Conservation (phyloP, 2,113 vertebrate species). For the Apeltes quadracus region DNA sequence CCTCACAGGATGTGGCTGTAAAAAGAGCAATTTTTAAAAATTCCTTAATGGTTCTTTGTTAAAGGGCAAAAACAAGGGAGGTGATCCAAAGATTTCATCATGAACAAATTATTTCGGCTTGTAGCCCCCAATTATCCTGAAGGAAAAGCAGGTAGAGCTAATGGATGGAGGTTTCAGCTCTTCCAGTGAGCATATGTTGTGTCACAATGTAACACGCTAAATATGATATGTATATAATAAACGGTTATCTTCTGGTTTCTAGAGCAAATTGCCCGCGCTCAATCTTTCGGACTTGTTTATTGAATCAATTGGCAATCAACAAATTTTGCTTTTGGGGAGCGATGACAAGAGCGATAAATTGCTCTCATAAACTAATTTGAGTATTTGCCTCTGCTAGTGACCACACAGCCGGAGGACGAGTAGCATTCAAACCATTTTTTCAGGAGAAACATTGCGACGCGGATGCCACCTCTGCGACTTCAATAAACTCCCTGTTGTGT, state of each 20-base stretch:
- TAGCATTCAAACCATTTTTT: constrained; percentile 43
- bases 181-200: not conserved
- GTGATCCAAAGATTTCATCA: not conserved
- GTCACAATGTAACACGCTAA: constrained; percentile 7
- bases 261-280: constrained; percentile 46
- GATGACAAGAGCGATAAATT: constrained; percentile 63
- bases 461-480: constrained; percentile 43
- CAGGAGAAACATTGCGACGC: constrained; percentile 41
- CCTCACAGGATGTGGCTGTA: not conserved
- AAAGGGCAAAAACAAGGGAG: not conserved
- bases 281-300: constrained; percentile 49
- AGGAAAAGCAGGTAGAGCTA: not conserved
- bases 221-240: no score
- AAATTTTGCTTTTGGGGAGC: constrained; percentile 49
- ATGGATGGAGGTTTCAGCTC: constrained; percentile 1
- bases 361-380: constrained; percentile 57
- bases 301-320: constrained; percentile 67
- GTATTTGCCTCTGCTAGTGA: constrained; percentile 50
- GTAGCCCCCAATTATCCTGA: no score
- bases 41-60: not conserved
- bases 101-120: not conserved
- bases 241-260: no score
- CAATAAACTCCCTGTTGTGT: constrained; percentile 67
- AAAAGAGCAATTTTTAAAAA: no score
- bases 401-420: constrained; percentile 42